Conservation (phyloP, 2,888 invertebrate species). For the Saturnia japonica region DNA sequence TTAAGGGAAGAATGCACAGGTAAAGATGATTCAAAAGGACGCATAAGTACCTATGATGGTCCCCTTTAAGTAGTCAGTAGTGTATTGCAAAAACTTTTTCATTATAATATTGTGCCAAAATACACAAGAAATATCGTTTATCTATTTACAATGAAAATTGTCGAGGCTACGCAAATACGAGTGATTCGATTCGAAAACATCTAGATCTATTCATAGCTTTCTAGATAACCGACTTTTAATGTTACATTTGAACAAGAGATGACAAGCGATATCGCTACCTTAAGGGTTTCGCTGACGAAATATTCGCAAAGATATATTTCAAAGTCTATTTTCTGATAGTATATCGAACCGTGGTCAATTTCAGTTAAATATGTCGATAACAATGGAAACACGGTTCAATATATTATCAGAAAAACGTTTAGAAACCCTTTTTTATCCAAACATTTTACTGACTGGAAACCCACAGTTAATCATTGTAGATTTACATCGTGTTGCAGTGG, state of each 20-base stretch:
- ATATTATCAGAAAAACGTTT: background rate
- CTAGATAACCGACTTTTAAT: background rate
- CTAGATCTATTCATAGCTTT: background rate
- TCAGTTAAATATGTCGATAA: background rate
- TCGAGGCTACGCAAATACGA: background rate
- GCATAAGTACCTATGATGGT: background rate
- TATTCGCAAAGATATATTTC: background rate
- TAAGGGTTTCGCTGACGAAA: background rate
- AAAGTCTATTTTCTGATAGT: background rate
- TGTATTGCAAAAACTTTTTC: background rate
- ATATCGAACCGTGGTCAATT: background rate
- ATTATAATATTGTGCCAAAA: background rate
- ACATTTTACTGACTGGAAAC: too few species aligned
- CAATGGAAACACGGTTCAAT: background rate
- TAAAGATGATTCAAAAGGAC: conserved; percentile 23
- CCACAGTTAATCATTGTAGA: too few species aligned
- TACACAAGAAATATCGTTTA: background rate
- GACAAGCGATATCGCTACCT: background rate
- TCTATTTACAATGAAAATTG: background rate
- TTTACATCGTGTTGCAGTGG: too few species aligned
- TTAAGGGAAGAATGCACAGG: conserved; percentile 46
- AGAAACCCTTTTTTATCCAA: too few species aligned
- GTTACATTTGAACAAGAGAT: background rate
- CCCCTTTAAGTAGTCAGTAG: background rate
- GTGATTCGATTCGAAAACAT: background rate